Evolutionary conservation across 1,140 invertebrate genomes (phyloP).

Genomic region (Temnothorax nylanderi): DNA sequence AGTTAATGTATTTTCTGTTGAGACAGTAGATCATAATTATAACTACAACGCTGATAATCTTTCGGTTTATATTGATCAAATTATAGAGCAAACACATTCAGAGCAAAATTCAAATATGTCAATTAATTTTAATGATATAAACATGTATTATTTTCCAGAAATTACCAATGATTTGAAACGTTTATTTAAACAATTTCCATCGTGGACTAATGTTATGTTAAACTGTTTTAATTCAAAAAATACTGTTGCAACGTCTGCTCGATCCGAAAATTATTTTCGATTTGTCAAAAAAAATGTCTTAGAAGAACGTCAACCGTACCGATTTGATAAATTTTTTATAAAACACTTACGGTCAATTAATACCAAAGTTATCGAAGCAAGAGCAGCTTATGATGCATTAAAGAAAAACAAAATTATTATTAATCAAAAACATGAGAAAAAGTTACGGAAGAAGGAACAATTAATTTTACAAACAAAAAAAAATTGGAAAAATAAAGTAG

Average conservation of each 20-base stretch:
- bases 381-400: background rate
- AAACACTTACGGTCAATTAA: background rate
- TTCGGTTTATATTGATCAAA: background rate
- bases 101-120: background rate
- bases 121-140: background rate
- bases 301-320: background rate
- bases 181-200: constrained; percentile 1
- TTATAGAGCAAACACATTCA: background rate
- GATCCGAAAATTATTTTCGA: background rate
- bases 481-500: background rate
- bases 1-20: background rate
- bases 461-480: background rate
- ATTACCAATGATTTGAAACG: background rate
- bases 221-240: background rate
- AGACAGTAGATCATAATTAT: background rate
- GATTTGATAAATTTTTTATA: constrained; percentile 2
- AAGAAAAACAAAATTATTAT: background rate
- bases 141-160: background rate
- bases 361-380: background rate
- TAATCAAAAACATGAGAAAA: background rate
- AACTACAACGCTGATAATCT: background rate
- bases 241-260: background rate
- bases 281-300: background rate
- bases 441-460: background rate
- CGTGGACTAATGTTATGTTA: background rate